Evolutionary conservation across 2,888 invertebrate species (phyloP).

Genomic region (Epinotia bilunana): DNA sequence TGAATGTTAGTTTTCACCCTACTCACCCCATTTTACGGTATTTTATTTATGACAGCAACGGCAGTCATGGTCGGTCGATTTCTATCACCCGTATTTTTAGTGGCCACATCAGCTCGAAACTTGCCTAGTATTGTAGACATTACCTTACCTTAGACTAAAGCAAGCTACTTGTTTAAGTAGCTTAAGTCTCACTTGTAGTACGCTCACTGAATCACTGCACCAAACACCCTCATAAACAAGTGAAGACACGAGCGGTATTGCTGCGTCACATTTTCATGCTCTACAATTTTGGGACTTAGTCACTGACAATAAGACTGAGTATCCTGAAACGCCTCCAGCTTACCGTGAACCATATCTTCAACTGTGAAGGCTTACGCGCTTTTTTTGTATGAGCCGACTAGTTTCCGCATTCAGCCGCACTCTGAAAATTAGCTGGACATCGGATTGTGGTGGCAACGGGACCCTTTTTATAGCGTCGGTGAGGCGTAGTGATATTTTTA

Average conservation of each 20-base stretch:
- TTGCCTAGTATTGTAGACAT: too few relatives aligned
- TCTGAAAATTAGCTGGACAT: slow-evolving; percentile 24
- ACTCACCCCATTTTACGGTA: too few relatives aligned
- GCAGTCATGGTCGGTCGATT: too few relatives aligned
- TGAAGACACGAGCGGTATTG: background rate
- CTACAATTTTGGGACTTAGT: background rate
- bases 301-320: background rate
- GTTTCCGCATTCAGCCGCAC: slow-evolving; percentile 22
- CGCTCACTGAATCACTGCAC: background rate
- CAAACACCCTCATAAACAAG: background rate
- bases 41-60: too few relatives aligned
- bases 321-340: background rate
- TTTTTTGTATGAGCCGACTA: slow-evolving; percentile 20
- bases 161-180: too few relatives aligned
- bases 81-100: too few relatives aligned
- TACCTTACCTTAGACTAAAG: too few relatives aligned
- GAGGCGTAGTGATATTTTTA: slow-evolving; percentile 11
- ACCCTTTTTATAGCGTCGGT: slow-evolving; percentile 17
- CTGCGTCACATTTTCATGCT: background rate
- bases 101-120: too few relatives aligned
- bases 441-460: slow-evolving; percentile 24
- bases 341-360: slow-evolving; percentile 5
- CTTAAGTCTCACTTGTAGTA: background rate
- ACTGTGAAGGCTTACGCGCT: slow-evolving; percentile 3
- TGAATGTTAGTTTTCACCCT: too few relatives aligned